Evolutionary conservation across 1,140 invertebrate species (phyloP), one percentile per base, ranked within the genome.

Genomic region (Oncopodura yosiiana): DNA sequence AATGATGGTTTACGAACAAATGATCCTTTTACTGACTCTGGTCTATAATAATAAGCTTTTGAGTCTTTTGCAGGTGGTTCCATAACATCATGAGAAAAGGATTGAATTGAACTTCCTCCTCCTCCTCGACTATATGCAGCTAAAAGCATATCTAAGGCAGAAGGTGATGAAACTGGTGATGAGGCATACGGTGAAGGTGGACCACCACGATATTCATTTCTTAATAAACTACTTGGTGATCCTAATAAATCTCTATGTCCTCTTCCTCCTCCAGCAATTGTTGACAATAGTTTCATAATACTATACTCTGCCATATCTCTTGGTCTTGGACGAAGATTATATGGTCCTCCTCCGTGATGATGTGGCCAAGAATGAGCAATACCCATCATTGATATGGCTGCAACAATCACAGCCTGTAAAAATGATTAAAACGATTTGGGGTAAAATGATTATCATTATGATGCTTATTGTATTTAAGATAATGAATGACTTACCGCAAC

Each of bases 201-300:
- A n/a, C n/a, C n/a, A n/a, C n/a, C n/a, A n/a, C n/a, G n/a, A n/a
- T n/a, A n/a, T n/a, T n/a, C n/a, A 14, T 49, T 49, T 0, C 37
- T 37, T 11, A 46, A 49, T 32, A 19, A 34, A 5, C 42, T 39
- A 14, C 39, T 43, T n/a, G 44, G 23, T 39, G 32, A 32, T 5
- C 26, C 4, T 0, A 55, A 19, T 12, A 55, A n/a, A 9, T 55
- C 53, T 16, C 53, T 24, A 16, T 55, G 53, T 27, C 52, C 52
- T 2, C 53, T n/a, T 1, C 45, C 45, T 1, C 44, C 53, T 23
- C 45, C 44, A n/a, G 38, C 44, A 34, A 55, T 42, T 3, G 53
- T 29, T 0, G 44, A 49, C 26, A 55, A 24, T 5, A 55, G n/a
- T 23, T 34, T 55, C 9, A 24, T 23, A 1, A 55, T 16, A n/a